Evolutionary conservation across 2,888 invertebrate species (phyloP).

Genomic region (Thecocarcelia acutangulata): DNA sequence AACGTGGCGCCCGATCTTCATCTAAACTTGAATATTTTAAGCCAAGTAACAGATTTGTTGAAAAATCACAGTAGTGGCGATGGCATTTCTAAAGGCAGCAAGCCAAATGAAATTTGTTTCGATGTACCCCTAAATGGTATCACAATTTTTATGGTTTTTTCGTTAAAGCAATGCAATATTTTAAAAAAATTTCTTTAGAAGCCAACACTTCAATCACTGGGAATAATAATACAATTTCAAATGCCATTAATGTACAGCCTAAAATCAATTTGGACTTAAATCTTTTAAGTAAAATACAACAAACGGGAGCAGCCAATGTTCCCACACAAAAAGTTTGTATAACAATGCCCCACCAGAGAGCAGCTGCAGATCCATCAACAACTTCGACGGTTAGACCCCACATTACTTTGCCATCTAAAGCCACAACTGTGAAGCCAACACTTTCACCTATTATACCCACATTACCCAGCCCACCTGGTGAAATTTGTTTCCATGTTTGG

Average conservation of each 20-base stretch:
- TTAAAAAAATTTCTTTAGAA: background rate
- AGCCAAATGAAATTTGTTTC: slow-evolving; percentile 46
- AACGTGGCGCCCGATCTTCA: slow-evolving; percentile 24
- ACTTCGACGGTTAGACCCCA: background rate
- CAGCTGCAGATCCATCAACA: too few relatives aligned
- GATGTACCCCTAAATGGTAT: slow-evolving; percentile 35
- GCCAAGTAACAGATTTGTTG: slow-evolving; percentile 26
- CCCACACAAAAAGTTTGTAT: slow-evolving; percentile 39
- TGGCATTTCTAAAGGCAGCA: background rate
- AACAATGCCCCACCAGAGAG: background rate
- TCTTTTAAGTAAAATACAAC: slow-evolving; percentile 14
- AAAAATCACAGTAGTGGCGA: background rate
- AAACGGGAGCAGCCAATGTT: background rate
- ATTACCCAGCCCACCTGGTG: background rate
- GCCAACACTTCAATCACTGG: background rate
- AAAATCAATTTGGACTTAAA: slow-evolving; percentile 43
- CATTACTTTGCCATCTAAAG: background rate
- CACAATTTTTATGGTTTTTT: background rate
- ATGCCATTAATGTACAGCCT: slow-evolving; percentile 16
- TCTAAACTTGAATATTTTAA: slow-evolving; percentile 32
- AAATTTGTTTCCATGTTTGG: slow-evolving; percentile 43
- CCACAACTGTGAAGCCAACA: background rate
- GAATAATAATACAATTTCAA: slow-evolving; percentile 9
- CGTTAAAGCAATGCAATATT: background rate
- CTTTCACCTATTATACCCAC: background rate